Evolutionary conservation across 1,140 invertebrate genomes (phyloP), one percentile per base, ranked within the genome.

Genomic region (Myzus persicae): DNA sequence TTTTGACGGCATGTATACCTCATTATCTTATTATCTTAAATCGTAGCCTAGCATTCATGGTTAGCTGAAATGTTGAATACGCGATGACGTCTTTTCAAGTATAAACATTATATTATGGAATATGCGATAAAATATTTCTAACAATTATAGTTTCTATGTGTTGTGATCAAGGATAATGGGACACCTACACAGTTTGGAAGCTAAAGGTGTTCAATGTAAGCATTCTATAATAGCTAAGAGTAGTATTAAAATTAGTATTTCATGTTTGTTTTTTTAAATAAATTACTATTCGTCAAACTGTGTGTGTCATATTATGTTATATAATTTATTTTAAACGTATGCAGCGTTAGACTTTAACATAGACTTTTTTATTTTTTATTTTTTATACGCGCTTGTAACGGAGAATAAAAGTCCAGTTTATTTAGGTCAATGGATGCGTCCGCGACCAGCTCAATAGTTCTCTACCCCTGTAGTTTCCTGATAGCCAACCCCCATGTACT

Each of bases 401-500:
- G n/a, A 90, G 11, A 42, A 90, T 67, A 67, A 67, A 90, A 90
- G 36, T 59, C 51, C 26, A 67, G 38, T 90, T 67, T 85, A 93
- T 93, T 93, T 93, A 93, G 91, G 91, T 93, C 91, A 93, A 38
- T 85, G 67, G 76, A 82, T 92, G 91, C 36, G 42, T 82, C 90
- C 76, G 4, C 90, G 46, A 93, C 81, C 81, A 93, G 81, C 81
- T 93, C 81, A 93, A 93, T 93, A 93, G 46, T 82, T 92, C 40
- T 82, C n/a, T 20, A 54, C 36, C 11, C n/a, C 22, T 51, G 76
- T 90, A 42, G 59, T 90, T 38, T 90, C 11, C 38, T 36, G 87
- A 48, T 76, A n/a, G 31, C 85, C 38, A 38, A 54, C 24, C 48
- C 89, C 38, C 2, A 31, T 67, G 54, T 67, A 42, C 38, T 67